Evolutionary conservation across 1,140 invertebrate species (phyloP), one percentile per base, ranked within the genome.

Genomic region (Coenobita brevimanus): DNA sequence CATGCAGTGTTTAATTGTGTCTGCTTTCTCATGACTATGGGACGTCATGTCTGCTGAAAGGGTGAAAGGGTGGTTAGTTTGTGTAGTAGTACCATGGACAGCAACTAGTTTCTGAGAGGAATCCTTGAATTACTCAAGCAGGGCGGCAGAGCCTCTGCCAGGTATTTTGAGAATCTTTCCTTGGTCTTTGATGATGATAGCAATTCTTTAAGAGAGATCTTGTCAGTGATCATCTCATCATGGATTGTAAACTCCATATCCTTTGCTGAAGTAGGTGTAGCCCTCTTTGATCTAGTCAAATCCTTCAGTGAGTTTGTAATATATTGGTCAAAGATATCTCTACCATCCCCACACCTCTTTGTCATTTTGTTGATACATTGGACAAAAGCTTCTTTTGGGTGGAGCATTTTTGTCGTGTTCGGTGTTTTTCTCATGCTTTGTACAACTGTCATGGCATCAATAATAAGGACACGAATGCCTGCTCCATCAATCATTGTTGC

Each of bases 151-250:
- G 71, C 71, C 24, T 75, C 71, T 33, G 27, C 71, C 13, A 75
- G 71, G 36, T 30, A 15, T 13, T 43, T n/a, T 30, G 71, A 27
- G 36, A 75, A 24, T 13, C 24, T 30, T 75, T 30, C n/a, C 36
- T 75, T 75, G 24, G 71, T 75, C 36, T 2, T 3, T 15, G 21
- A 38, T 30, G 71, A 30, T 75, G 71, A 2, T n/a, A 75, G 71
- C 71, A 75, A 38, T 33, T 75, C 71, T 33, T 75, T 75, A 15
- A 75, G 71, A 33, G 71, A 36, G 1, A 75, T 38, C 46, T 50
- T 50, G 6, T 6, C 46, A 50, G 17, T 50, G 17, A 17, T 17
- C 46, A 50, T 50, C 17, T 50, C 46, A 50, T 50, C 17, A 17
- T 50, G 17, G 46, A 50, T 50, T 50, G 46, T 17, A 17, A 50